Evolutionary conservation across 2,797 vertebrate genomes (phyloP).

Genomic region (Decapterus maruadsi): DNA sequence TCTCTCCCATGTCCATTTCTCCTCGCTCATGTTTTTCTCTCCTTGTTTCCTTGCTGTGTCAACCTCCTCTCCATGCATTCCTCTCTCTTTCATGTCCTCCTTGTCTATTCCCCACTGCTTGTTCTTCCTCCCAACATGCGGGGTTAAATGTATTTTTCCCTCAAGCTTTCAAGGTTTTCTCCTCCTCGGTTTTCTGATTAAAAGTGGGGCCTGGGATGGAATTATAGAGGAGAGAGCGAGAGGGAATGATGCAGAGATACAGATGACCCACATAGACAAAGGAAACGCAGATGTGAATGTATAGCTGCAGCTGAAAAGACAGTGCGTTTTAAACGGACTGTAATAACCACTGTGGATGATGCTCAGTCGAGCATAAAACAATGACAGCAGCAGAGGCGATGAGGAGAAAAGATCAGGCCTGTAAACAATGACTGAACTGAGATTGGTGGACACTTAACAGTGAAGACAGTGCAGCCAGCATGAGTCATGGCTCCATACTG

Average conservation of each 20-base stretch:
- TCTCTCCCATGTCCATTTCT: conserved; percentile 17
- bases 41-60: conserved; percentile 1
- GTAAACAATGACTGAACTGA: conserved; percentile 45
- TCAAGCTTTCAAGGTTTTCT: not conserved
- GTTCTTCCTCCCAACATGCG: not conserved
- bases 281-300: conserved; percentile 39
- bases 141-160: conserved; percentile 7
- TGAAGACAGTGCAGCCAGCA: not conserved
- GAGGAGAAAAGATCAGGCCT: conserved; percentile 51
- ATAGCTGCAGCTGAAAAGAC: conserved; percentile 39
- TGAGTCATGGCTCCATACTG: conserved; percentile 25
- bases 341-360: conserved; percentile 24
- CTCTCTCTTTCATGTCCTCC: conserved; percentile 9
- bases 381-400: conserved; percentile 26
- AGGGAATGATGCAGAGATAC: conserved; percentile 4
- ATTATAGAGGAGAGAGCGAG: not conserved
- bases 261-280: conserved; percentile 49
- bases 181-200: not conserved
- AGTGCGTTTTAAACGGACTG: conserved; percentile 27
- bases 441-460: conserved; percentile 29
- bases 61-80: not conserved
- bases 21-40: not conserved
- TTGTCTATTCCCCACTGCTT: not conserved
- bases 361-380: conserved; percentile 31
- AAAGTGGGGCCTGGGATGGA: conserved; percentile 26